Conservation (phyloP, 2,113 vertebrate species). For the Lophochroa leadbeateri region DNA sequence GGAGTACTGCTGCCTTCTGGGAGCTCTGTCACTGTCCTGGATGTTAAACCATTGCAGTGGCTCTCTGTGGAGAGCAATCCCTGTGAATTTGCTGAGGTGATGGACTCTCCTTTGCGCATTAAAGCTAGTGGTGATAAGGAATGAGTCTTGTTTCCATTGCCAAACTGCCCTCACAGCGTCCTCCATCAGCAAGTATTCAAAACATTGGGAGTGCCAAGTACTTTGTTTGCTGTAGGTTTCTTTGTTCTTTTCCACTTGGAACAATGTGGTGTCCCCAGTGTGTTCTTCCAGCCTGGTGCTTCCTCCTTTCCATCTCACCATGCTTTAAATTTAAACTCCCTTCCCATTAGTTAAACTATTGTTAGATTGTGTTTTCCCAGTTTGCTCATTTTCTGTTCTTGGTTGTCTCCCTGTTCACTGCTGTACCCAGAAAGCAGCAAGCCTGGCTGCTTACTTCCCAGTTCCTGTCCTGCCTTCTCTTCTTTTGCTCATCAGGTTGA, state of each 20-base stretch:
- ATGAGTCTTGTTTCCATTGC: background rate
- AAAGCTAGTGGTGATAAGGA: background rate
- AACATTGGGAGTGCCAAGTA: background rate
- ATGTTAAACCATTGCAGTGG: rapidly evolving
- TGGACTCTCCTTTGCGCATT: background rate
- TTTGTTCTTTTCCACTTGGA: background rate
- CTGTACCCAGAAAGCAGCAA: background rate
- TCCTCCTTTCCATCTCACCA: background rate
- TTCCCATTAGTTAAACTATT: background rate
- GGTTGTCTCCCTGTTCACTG: background rate
- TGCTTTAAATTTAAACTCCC: background rate
- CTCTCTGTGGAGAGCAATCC: background rate
- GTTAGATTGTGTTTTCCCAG: background rate
- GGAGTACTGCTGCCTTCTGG: background rate
- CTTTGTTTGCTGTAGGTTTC: background rate
- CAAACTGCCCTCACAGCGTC: background rate
- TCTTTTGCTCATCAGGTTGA: background rate
- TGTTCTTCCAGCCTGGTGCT: background rate
- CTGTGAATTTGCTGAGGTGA: rapidly evolving
- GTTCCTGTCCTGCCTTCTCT: background rate
- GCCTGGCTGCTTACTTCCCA: background rate
- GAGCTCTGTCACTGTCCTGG: background rate
- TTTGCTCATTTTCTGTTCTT: background rate
- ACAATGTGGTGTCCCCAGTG: background rate
- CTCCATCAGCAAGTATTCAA: background rate